Evolutionary conservation across 2,113 vertebrate species (phyloP).

Genomic region (Podarcis muralis): DNA sequence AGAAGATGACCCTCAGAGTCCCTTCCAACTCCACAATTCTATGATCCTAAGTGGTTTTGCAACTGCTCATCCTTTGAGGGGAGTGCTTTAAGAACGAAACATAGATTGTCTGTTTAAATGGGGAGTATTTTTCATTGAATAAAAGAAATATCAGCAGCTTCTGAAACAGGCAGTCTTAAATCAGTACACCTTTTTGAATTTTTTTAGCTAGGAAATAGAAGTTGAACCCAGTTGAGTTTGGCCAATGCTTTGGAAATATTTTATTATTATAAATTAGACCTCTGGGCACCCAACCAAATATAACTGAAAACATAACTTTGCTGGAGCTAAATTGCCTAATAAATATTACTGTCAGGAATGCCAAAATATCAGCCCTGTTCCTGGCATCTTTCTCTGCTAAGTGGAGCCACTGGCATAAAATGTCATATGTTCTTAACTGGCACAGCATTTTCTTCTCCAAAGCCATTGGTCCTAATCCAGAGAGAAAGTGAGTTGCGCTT

Average conservation of each 20-base stretch:
- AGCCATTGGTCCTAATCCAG: not conserved
- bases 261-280: constrained; percentile 27
- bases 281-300: constrained; percentile 13
- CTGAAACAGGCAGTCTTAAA: not conserved
- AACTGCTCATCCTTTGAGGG: too few relatives aligned
- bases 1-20: too few relatives aligned
- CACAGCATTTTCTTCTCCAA: not conserved
- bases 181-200: too few relatives aligned
- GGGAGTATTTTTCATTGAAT: constrained; percentile 14
- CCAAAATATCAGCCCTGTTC: constrained; percentile 4
- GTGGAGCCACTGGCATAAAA: not conserved
- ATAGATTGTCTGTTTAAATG: not conserved
- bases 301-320: constrained; percentile 22
- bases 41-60: too few relatives aligned
- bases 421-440: not conserved
- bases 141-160: constrained; percentile 42
- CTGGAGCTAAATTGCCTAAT: constrained; percentile 17
- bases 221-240: not conserved
- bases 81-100: too few relatives aligned
- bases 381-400: not conserved
- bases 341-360: constrained; percentile 15
- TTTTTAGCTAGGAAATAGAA: not conserved
- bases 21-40: too few relatives aligned
- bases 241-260: constrained; percentile 22
- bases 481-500: not conserved